These are phyloP conservation scores for Spermophilus dauricus DNA, from an alignment of 2,113 vertebrate species.

Conservation along the genomic window DNA sequence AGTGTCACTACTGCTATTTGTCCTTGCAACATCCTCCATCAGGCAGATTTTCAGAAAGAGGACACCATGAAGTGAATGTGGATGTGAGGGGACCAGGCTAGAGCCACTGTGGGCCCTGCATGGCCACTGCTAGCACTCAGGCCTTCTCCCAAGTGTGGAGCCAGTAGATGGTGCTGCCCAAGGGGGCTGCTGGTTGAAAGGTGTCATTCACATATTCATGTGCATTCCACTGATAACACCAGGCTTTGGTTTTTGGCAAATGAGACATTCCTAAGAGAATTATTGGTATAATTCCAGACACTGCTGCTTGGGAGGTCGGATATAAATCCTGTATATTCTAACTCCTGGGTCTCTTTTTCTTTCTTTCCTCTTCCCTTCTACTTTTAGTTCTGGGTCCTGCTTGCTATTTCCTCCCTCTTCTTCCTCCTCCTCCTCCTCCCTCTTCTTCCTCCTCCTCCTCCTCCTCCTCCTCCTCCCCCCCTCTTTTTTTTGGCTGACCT, in stretches of 20 bases:
- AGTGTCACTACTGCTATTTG: not conserved
- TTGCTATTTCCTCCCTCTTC: not conserved
- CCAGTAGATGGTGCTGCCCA: not conserved
- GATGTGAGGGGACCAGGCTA: not conserved
- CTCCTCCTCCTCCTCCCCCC: no score
- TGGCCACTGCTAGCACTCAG: not conserved
- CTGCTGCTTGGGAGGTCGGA: not conserved
- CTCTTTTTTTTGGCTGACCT: no score
- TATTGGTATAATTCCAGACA: not conserved
- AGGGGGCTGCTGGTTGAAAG: not conserved
- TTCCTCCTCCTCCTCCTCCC: accelerated
- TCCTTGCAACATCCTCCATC: not conserved
- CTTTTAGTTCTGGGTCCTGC: not conserved
- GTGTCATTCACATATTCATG: not conserved
- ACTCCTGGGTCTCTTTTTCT: not conserved
- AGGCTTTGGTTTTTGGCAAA: not conserved
- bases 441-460: no score
- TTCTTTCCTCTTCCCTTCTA: not conserved
- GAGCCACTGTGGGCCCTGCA: not conserved
- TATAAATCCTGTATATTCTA: not conserved
- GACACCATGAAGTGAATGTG: not conserved
- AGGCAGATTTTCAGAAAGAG: not conserved
- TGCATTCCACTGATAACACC: not conserved
- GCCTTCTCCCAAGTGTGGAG: not conserved
- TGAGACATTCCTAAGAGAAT: not conserved